These are phyloP conservation scores for Caenorhabditis drosophilae DNA, from an alignment of 2,888 invertebrate species.

Conservation along the genomic window DNA sequence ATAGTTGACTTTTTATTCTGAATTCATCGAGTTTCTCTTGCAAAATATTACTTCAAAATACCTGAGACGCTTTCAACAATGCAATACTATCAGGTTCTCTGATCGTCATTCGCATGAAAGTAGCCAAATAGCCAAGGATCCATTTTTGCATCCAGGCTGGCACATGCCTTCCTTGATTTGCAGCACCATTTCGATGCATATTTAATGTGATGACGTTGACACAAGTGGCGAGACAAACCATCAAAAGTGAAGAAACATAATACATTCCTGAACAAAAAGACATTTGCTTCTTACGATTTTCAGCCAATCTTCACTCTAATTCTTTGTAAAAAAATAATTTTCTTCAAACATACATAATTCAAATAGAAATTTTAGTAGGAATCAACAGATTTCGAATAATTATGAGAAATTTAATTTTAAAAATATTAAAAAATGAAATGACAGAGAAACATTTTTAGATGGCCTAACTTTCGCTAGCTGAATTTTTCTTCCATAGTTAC, in stretches of 20 bases:
- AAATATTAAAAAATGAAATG: no score
- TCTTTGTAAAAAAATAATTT: background rate
- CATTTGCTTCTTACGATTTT: background rate
- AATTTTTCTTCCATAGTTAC: no score
- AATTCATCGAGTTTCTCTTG: background rate
- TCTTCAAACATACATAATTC: background rate
- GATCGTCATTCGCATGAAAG: slow-evolving; percentile 62
- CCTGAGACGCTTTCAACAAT: slow-evolving; percentile 63
- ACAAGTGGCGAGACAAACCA: slow-evolving; percentile 72
- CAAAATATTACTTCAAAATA: slow-evolving; percentile 6
- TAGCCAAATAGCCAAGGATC: slow-evolving; percentile 66
- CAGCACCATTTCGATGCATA: slow-evolving; percentile 74
- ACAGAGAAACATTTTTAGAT: no score
- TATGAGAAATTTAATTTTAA: no score
- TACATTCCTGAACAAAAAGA: slow-evolving; percentile 71
- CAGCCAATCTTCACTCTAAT: background rate
- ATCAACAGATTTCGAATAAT: background rate
- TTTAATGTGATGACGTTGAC: slow-evolving; percentile 83
- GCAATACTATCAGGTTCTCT: slow-evolving; percentile 67
- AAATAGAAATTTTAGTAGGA: background rate
- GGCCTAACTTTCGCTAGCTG: no score
- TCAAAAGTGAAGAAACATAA: slow-evolving; percentile 74
- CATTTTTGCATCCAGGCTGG: slow-evolving; percentile 59
- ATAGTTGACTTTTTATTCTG: slow-evolving; percentile 63
- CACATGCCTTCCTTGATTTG: slow-evolving; percentile 61